A percentile compares a stretch with the other conserved stretches of the same genome.
These are phyloP conservation scores for Caenorhabditis sp. DNA, from an alignment of 2,888 invertebrate species.

Conservation along the genomic window DNA sequence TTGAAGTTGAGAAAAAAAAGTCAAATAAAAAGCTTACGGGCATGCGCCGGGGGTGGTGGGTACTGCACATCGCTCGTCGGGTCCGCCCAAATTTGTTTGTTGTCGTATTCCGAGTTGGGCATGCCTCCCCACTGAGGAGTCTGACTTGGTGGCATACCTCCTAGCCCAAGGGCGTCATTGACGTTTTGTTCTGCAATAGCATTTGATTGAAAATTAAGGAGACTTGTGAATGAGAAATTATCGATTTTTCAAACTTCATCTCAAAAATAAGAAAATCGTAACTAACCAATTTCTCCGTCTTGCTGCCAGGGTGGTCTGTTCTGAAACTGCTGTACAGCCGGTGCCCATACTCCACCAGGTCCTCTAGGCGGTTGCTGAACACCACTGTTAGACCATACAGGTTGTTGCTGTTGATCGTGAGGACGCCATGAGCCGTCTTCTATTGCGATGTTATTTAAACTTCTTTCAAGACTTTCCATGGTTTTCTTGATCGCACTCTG, in stretches of 20 bases:
- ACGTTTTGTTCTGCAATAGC: constrained; percentile 47
- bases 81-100: constrained; percentile 66
- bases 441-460: constrained; percentile 69
- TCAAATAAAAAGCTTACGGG: constrained; percentile 35
- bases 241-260: background rate
- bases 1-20: too few species aligned
- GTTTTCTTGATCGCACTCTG: constrained; percentile 58
- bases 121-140: constrained; percentile 67
- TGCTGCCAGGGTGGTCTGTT: constrained; percentile 56
- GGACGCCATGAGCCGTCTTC: constrained; percentile 73
- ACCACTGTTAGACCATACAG: constrained; percentile 52
- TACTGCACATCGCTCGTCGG: constrained; percentile 49
- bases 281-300: constrained; percentile 46
- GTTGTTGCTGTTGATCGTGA: constrained; percentile 63
- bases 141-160: constrained; percentile 32
- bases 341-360: constrained; percentile 54
- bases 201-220: background rate
- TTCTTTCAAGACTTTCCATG: constrained; percentile 73
- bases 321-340: constrained; percentile 46
- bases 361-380: constrained; percentile 30
- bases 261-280: background rate
- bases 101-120: constrained; percentile 58
- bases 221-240: background rate
- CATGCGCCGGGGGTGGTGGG: constrained; percentile 53
- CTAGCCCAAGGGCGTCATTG: constrained; percentile 60